A percentile compares a stretch with the other conserved stretches of the same genome.
Evolutionary conservation across 2,797 vertebrate species (phyloP).

Genomic region (Sebastolobus altivelis): DNA sequence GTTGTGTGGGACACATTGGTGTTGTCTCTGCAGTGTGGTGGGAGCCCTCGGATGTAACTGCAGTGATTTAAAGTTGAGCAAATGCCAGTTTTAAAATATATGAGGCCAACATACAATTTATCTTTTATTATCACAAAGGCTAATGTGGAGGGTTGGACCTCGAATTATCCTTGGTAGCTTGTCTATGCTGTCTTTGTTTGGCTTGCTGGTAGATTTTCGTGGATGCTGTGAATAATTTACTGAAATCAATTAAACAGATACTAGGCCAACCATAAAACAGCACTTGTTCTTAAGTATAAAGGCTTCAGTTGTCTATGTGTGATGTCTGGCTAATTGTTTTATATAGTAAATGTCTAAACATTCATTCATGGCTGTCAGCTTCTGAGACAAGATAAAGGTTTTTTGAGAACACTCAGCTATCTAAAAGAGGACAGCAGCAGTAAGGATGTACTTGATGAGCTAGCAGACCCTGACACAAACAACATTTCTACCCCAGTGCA

Average conservation of each 20-base stretch:
- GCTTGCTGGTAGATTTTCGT: slow-evolving; percentile 16
- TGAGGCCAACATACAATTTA: slow-evolving; percentile 2
- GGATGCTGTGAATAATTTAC: slow-evolving; percentile 50
- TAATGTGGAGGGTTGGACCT: slow-evolving; percentile 16
- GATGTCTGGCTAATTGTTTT: slow-evolving; percentile 50
- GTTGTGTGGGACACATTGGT: neutral
- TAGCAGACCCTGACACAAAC: slow-evolving; percentile 20
- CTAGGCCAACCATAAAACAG: slow-evolving; percentile 28
- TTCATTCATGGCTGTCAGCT: slow-evolving; percentile 46
- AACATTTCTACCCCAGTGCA: slow-evolving; percentile 33
- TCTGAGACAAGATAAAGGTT: slow-evolving; percentile 15
- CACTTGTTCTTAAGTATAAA: slow-evolving; percentile 35
- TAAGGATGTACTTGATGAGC: slow-evolving; percentile 28
- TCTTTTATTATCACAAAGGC: slow-evolving; percentile 20
- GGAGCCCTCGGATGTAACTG: neutral
- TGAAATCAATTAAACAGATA: slow-evolving; percentile 40
- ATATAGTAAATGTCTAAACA: slow-evolving; percentile 31
- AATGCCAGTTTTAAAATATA: slow-evolving; percentile 22
- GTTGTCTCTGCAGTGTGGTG: neutral
- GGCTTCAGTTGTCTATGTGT: slow-evolving; percentile 26
- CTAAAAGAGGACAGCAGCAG: slow-evolving; percentile 6
- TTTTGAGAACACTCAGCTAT: slow-evolving; percentile 10
- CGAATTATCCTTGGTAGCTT: neutral
- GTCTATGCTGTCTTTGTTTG: slow-evolving; percentile 33
- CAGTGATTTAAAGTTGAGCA: slow-evolving; percentile 1